phyloP scores from a whole-genome alignment of 2,113 vertebrate species.

The Petroica traversi region DNA sequence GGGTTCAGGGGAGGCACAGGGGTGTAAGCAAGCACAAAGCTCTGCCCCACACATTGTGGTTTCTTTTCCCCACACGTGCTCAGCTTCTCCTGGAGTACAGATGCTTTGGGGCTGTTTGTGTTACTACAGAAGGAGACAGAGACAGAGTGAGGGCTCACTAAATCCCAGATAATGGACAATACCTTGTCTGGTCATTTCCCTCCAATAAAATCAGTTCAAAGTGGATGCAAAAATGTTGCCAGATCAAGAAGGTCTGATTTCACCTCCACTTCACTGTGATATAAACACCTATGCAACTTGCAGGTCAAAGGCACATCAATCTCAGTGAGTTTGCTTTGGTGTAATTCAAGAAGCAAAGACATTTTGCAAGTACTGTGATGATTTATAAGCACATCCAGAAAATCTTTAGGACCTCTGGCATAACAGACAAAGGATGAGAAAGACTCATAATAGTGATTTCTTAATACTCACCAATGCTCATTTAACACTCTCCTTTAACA shows the following conservation, averaged over 20 bases:
- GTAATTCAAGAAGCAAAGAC: slow-evolving; percentile 29
- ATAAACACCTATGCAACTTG: slow-evolving; percentile 4
- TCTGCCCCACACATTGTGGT: neutral
- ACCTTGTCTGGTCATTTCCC: neutral
- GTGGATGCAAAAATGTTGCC: neutral
- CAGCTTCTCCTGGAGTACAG: neutral
- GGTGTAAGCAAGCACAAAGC: neutral
- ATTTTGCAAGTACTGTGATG: slow-evolving; percentile 10
- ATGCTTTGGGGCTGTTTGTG: neutral
- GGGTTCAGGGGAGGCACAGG: neutral
- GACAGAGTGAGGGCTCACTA: neutral
- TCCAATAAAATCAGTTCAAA: neutral
- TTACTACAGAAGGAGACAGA: neutral
- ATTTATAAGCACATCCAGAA: slow-evolving; percentile 1
- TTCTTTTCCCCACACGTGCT: neutral
- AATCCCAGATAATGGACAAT: neutral
- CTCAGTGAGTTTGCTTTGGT: neutral
- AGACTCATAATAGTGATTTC: neutral
- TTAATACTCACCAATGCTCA: neutral
- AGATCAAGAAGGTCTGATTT: slow-evolving; percentile 5
- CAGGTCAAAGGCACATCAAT: slow-evolving; percentile 9
- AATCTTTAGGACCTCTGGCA: neutral
- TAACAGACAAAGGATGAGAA: neutral
- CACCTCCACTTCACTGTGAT: neutral
- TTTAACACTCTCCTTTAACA: neutral